Conservation (phyloP, 2,797 vertebrate species). For the Tokudaia muenninki region DNA sequence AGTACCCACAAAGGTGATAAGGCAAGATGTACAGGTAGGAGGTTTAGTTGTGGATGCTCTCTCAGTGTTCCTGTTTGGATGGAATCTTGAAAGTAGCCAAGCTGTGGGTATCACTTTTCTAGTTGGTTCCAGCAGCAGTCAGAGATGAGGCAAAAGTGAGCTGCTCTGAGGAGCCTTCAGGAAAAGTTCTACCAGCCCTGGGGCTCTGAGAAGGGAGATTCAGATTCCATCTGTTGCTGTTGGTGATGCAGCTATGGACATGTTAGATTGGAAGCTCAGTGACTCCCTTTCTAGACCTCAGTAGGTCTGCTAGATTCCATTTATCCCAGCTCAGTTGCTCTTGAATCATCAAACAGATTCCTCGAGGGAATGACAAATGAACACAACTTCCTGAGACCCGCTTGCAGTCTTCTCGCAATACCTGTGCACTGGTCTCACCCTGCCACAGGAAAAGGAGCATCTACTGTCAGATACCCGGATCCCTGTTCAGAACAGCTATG, state of each 20-base stretch:
- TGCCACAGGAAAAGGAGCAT: neutral
- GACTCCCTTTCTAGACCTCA: fast-evolving
- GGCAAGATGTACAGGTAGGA: neutral
- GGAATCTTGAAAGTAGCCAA: neutral
- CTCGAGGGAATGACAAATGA: neutral
- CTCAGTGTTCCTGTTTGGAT: no score
- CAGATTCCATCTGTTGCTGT: neutral
- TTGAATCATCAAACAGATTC: neutral
- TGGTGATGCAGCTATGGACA: fast-evolving
- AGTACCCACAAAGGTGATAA: fast-evolving
- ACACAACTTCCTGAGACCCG: neutral
- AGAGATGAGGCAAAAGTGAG: neutral
- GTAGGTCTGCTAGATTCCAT: no score
- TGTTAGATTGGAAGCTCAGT: fast-evolving
- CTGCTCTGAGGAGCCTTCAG: neutral
- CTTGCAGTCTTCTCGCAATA: neutral
- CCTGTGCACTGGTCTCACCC: neutral
- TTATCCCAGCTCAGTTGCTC: no score
- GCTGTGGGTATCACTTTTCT: fast-evolving
- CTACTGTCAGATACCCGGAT: fast-evolving
- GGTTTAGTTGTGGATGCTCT: neutral
- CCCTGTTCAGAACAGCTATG: neutral
- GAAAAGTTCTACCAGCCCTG: neutral
- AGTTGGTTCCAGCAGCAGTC: no score
- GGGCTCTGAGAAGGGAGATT: neutral